Percentiles rank a stretch among this genome's conserved stretches.
These are phyloP conservation scores for Melanchra persicariae DNA, from an alignment of 2,888 invertebrate species.

Conservation along the genomic window DNA sequence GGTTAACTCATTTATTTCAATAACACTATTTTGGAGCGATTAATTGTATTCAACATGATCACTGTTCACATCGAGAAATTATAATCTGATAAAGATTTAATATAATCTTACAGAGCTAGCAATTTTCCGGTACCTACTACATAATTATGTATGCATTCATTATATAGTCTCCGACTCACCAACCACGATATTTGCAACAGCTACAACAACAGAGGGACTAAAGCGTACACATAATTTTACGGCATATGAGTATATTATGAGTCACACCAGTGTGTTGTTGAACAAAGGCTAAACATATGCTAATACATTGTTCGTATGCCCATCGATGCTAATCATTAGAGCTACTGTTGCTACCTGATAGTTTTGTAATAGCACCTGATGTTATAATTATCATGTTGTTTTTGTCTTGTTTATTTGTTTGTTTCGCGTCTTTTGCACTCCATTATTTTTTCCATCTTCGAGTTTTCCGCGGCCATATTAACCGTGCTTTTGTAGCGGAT, in stretches of 20 bases:
- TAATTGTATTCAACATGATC: too few species aligned
- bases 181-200: background rate
- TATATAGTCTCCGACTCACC: slow-evolving; percentile 1
- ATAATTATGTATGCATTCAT: background rate
- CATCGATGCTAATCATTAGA: slow-evolving; percentile 61
- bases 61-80: too few species aligned
- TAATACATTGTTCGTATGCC: slow-evolving; percentile 61
- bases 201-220: slow-evolving; percentile 4
- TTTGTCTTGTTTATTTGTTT: slow-evolving; percentile 17
- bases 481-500: too few species aligned
- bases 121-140: too few species aligned
- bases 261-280: slow-evolving; percentile 62
- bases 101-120: too few species aligned
- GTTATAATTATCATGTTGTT: slow-evolving; percentile 12
- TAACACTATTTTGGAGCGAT: too few species aligned
- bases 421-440: background rate
- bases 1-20: too few species aligned
- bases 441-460: too few species aligned
- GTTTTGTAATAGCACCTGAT: slow-evolving; percentile 13
- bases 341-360: slow-evolving; percentile 47
- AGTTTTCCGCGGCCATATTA: too few species aligned
- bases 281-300: slow-evolving; percentile 64
- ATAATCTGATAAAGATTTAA: too few species aligned
- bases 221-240: slow-evolving; percentile 39
- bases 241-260: slow-evolving; percentile 54